Percentiles rank a stretch among this genome's conserved stretches.
Evolutionary conservation across 2,888 invertebrate species (phyloP).

Genomic region (Serripes groenlandicus): DNA sequence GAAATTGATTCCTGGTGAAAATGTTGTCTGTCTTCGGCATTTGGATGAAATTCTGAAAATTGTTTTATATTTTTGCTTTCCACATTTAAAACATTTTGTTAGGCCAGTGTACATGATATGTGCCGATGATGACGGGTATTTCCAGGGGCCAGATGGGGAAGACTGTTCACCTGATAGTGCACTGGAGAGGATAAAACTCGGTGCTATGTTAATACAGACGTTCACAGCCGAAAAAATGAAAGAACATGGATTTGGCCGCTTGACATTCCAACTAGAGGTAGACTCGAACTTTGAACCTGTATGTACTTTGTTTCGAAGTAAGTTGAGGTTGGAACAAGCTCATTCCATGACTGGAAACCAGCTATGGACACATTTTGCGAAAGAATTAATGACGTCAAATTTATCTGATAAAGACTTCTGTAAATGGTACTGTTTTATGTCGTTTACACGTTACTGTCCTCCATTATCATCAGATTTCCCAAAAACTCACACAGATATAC

Average conservation of each 20-base stretch:
- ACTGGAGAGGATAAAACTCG: conserved; percentile 91
- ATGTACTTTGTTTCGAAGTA: conserved; percentile 92
- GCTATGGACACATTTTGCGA: conserved; percentile 94
- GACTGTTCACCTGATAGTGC: conserved; percentile 91
- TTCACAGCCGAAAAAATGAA: conserved; percentile 95
- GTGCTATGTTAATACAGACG: conserved; percentile 93
- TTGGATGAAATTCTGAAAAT: conserved; percentile 76
- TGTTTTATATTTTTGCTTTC: conserved; percentile 72
- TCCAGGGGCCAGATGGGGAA: conserved; percentile 90
- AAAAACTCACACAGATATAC: conserved; percentile 85
- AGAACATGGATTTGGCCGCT: conserved; percentile 92
- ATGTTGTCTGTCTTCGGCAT: conserved; percentile 89
- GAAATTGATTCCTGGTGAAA: conserved; percentile 89
- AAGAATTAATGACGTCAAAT: conserved; percentile 91
- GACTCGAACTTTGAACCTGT: conserved; percentile 88
- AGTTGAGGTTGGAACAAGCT: conserved; percentile 91
- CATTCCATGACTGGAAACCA: conserved; percentile 90
- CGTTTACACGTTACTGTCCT: conserved; percentile 93
- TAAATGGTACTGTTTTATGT: conserved; percentile 96
- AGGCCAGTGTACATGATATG: conserved; percentile 94
- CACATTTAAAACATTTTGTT: conserved; percentile 88
- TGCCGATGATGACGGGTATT: conserved; percentile 92
- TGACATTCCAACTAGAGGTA: conserved; percentile 94
- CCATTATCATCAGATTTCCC: conserved; percentile 88
- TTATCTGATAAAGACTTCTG: conserved; percentile 88